phyloP scores from a whole-genome alignment of 2,113 vertebrate genomes.

The Malaclemys terrapin region DNA sequence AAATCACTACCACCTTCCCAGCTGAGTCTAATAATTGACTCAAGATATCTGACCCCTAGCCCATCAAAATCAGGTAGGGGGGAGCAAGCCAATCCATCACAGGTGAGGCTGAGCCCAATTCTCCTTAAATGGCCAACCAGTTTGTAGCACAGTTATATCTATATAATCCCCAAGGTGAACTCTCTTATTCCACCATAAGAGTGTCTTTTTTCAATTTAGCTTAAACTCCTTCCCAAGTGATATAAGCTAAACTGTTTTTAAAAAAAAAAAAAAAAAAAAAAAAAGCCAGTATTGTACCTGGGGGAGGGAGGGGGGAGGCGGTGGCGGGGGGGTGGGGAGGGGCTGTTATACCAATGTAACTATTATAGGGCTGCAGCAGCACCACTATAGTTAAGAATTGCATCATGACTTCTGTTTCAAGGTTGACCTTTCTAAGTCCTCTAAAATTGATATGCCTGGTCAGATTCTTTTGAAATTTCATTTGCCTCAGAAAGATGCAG shows the following conservation, averaged over 20 bases:
- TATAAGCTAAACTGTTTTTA: neutral
- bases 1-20: neutral
- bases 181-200: neutral
- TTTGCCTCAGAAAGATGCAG: neutral
- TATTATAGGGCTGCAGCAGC: neutral
- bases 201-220: neutral
- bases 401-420: neutral
- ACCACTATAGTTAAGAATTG: neutral
- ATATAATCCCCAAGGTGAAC: neutral
- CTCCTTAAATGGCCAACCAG: neutral
- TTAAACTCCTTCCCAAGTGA: neutral
- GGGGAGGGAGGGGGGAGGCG: too few relatives aligned
- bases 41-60: neutral
- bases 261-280: too few relatives aligned
- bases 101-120: neutral
- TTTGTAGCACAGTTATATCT: neutral
- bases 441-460: neutral
- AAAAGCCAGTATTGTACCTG: neutral
- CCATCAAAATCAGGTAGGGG: neutral
- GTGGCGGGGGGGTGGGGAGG: too few relatives aligned
- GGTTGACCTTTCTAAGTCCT: neutral
- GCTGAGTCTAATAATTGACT: neutral
- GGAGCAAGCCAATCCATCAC: neutral
- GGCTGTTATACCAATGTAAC: neutral
- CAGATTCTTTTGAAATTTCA: neutral